Evolutionary conservation across 1,140 invertebrate genomes (phyloP).

Genomic region (Calliphora vicina): DNA sequence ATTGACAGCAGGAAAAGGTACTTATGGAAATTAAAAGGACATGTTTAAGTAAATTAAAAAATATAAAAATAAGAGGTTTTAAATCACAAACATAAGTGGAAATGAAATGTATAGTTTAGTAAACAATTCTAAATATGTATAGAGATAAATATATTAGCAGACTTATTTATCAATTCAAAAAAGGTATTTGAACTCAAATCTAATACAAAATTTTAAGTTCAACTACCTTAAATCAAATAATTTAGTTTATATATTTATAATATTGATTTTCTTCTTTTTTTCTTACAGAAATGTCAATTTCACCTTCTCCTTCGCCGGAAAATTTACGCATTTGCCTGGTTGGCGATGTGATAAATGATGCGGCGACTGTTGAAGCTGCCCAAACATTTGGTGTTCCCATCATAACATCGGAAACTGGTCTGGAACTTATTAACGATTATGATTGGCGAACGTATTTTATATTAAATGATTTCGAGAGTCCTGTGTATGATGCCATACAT

Average conservation of each 20-base stretch:
- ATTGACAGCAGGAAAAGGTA: neutral
- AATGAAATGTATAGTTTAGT: neutral
- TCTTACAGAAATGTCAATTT: conserved; percentile 57
- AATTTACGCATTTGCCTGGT: conserved; percentile 71
- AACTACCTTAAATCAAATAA: no score
- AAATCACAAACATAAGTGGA: neutral
- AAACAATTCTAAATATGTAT: neutral
- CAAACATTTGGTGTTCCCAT: conserved; percentile 72
- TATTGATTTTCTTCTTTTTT: neutral
- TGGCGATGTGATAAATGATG: conserved; percentile 67
- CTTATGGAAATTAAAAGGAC: no score
- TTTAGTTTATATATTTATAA: no score
- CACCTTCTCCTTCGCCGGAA: conserved; percentile 49
- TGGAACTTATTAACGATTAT: conserved; percentile 68
- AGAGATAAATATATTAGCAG: neutral
- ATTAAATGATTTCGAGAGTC: conserved; percentile 74
- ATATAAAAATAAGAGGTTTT: neutral
- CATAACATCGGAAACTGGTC: conserved; percentile 69
- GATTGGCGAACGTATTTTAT: conserved; percentile 75
- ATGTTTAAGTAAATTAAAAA: neutral
- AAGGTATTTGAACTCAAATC: neutral
- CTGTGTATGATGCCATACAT: conserved; percentile 71
- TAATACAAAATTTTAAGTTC: neutral
- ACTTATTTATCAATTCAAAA: neutral
- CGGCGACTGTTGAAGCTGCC: conserved; percentile 66